phyloP scores from a whole-genome alignment of 1,140 invertebrate species.

The Temnothorax nylanderi region DNA sequence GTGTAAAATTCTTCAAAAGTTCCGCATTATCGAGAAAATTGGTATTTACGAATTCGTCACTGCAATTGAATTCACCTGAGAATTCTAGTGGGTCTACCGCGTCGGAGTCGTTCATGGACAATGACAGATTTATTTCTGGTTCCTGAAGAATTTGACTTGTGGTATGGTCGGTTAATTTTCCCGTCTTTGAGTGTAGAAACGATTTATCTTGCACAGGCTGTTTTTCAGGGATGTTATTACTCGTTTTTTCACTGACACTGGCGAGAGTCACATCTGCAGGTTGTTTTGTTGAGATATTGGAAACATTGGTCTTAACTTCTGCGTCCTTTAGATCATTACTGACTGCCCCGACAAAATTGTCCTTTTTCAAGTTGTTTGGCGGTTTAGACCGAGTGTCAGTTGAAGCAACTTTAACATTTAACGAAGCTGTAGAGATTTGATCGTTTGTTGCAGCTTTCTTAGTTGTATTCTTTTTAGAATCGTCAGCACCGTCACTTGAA shows the following conservation, averaged over 20 bases:
- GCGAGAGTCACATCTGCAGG: background rate
- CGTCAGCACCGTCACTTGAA: background rate
- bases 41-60: slow-evolving; percentile 78
- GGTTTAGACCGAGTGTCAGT: background rate
- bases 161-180: background rate
- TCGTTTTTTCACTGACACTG: background rate
- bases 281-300: background rate
- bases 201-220: background rate
- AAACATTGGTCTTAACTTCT: background rate
- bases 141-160: slow-evolving; percentile 43
- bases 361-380: background rate
- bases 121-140: slow-evolving; percentile 39
- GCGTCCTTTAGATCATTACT: background rate
- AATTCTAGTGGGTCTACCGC: slow-evolving; percentile 52
- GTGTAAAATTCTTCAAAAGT: slow-evolving; percentile 66
- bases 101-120: slow-evolving; percentile 13
- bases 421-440: background rate
- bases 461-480: background rate
- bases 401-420: background rate
- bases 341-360: background rate
- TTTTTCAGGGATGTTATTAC: background rate
- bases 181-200: background rate
- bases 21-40: slow-evolving; percentile 80
- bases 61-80: slow-evolving; percentile 38
- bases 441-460: background rate